Conservation (phyloP, 2,888 invertebrate genomes). For the Drosophila monieri region DNA sequence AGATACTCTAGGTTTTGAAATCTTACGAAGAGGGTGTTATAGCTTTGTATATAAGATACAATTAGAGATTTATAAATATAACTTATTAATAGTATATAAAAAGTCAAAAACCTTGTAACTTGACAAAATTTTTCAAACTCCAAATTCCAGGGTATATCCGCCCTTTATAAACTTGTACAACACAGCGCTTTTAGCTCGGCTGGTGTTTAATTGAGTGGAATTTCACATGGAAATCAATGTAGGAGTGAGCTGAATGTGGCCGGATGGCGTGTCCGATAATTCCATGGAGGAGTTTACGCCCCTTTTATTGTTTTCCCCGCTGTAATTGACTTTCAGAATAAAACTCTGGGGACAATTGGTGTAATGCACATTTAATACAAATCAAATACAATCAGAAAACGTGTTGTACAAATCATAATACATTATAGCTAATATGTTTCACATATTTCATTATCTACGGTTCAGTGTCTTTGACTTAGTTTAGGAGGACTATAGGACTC, state of each 20-base stretch:
- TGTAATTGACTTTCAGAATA: conserved; percentile 3
- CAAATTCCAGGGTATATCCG: not conserved
- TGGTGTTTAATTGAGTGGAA: conserved; percentile 57
- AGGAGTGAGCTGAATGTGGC: not conserved
- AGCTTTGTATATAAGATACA: too few relatives aligned
- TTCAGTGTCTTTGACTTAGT: conserved; percentile 62
- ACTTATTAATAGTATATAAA: not conserved
- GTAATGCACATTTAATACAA: conserved; percentile 71
- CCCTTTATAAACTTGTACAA: not conserved
- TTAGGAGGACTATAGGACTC: too few relatives aligned
- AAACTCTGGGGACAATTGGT: conserved; percentile 35
- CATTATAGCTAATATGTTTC: conserved; percentile 62
- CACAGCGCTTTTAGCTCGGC: conserved; percentile 10
- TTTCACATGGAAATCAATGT: conserved; percentile 30
- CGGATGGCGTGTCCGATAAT: not conserved
- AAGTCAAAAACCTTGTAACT: too few relatives aligned
- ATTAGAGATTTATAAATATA: too few relatives aligned
- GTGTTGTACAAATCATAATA: conserved; percentile 48
- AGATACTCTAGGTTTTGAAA: not conserved
- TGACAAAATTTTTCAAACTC: too few relatives aligned
- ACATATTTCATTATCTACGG: conserved; percentile 56
- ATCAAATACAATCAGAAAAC: conserved; percentile 43
- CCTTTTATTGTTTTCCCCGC: not conserved
- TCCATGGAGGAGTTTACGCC: not conserved
- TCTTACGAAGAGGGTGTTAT: not conserved